phyloP scores from a whole-genome alignment of 2,888 invertebrate species.

The Drosophila peninsularis region DNA sequence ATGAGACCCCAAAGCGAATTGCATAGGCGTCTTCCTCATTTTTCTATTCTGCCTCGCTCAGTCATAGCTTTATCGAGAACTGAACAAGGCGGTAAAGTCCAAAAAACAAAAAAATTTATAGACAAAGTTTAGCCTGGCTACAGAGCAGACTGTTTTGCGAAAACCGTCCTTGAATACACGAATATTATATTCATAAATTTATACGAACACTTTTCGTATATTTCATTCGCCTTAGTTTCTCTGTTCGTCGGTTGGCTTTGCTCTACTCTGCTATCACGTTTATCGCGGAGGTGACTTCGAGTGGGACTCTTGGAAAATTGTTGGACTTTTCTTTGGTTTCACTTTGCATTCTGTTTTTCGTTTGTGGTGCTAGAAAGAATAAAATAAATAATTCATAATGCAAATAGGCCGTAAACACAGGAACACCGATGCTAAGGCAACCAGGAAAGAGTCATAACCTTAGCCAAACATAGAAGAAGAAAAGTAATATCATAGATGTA shows the following conservation, averaged over 20 bases:
- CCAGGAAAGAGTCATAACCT: conserved; percentile 23
- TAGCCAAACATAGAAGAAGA: conserved; percentile 5
- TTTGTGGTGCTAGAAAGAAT: conserved; percentile 47
- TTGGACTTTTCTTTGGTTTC: conserved; percentile 37
- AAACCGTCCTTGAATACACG: conserved; percentile 57
- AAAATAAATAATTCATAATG: conserved; percentile 80
- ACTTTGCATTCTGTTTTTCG: conserved; percentile 27
- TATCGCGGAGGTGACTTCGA: conserved; percentile 64
- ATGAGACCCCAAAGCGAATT: conserved; percentile 58
- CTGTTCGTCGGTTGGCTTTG: conserved; percentile 8
- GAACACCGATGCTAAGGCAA: conserved; percentile 36
- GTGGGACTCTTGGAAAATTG: conserved; percentile 56
- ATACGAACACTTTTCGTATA: conserved; percentile 75
- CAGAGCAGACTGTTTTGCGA: conserved; percentile 33
- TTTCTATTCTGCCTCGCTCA: conserved; percentile 5
- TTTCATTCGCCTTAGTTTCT: conserved; percentile 56
- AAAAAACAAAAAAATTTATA: conserved; percentile 60
- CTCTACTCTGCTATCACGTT: conserved; percentile 39
- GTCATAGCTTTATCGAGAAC: conserved; percentile 29
- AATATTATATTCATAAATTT: conserved; percentile 78
- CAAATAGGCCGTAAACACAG: conserved; percentile 71
- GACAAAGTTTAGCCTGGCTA: conserved; percentile 60
- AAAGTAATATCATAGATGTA: conserved; percentile 1
- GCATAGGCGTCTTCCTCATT: conserved; percentile 44
- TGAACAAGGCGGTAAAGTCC: conserved; percentile 43